Conservation (phyloP, 2,888 invertebrate genomes). For the Cephus rjabovi region DNA sequence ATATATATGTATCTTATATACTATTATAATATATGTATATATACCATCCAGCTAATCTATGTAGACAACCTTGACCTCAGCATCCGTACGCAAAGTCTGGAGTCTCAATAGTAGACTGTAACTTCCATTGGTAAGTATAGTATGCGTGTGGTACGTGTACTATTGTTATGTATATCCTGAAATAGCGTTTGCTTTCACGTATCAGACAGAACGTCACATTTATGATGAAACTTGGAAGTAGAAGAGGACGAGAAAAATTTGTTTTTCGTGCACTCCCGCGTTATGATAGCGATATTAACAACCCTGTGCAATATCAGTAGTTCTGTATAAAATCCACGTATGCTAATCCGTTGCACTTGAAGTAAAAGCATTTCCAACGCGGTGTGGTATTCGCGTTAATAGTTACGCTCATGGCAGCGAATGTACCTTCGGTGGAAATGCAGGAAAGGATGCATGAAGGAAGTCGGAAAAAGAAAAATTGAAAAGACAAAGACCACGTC, state of each 20-base stretch:
- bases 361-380: neutral
- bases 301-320: neutral
- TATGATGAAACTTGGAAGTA: neutral
- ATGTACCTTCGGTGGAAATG: too few relatives aligned
- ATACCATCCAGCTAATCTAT: neutral
- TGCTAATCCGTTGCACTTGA: neutral
- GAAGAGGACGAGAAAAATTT: neutral
- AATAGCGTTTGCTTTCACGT: neutral
- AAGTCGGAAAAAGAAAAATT: neutral
- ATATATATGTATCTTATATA: too few relatives aligned
- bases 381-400: neutral
- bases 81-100: neutral
- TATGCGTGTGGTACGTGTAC: neutral
- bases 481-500: neutral
- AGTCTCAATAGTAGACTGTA: neutral
- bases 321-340: neutral
- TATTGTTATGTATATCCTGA: neutral
- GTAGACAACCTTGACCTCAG: neutral
- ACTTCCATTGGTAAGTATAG: neutral
- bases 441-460: too few relatives aligned
- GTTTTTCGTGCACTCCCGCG: neutral
- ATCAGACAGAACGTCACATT: neutral
- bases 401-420: neutral
- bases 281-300: neutral
- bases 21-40: neutral